Base-by-base conservation (phyloP, 30 jellyfish, hydroid and myxozoan genomes). In the Catostylus mosaicus region DNA sequence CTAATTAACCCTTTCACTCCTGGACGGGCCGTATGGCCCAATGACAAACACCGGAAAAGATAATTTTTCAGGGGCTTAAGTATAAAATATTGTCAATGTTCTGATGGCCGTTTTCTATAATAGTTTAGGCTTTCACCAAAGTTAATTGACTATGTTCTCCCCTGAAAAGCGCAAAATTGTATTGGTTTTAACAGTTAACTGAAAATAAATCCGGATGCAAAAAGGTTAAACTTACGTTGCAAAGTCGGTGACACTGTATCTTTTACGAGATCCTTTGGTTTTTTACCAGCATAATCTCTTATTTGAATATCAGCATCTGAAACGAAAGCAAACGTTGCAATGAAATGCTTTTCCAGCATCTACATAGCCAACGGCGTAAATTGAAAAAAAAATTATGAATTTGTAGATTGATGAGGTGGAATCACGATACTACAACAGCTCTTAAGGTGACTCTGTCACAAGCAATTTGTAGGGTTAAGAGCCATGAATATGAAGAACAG, bases 181-280 rank as follows among this genome's bases (percentile, higher is more conserved):
- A n/a, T n/a, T n/a, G n/a, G n/a, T n/a, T n/a, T n/a, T n/a, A n/a
- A n/a, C n/a, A n/a, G n/a, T n/a, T n/a, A n/a, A n/a, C n/a, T n/a
- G n/a, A n/a, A n/a, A n/a, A n/a, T n/a, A n/a, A n/a, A n/a, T n/a
- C n/a, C n/a, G n/a, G n/a, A n/a, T n/a, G n/a, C n/a, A n/a, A n/a
- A n/a, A n/a, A n/a, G n/a, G n/a, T n/a, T n/a, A n/a, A 40, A 5
- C 54, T 86, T 87, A 92, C 98, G 61, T 76, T 92, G 98, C 8
- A 92, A 40, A 45, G 86, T 96, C 10, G 97, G 80, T 1, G 89
- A 87, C 1, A 92, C 98, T 0, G 97, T 92, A 46, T 92, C 97
- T 60, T 87, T 92, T 66, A 92, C 98, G 18, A 92, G 76, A 80
- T 92, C 98, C 74, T 83, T 86, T 32, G 98, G 95, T 68, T 92